phyloP scores from a whole-genome alignment of 2,113 vertebrate genomes.

The Actinemys pallida region DNA sequence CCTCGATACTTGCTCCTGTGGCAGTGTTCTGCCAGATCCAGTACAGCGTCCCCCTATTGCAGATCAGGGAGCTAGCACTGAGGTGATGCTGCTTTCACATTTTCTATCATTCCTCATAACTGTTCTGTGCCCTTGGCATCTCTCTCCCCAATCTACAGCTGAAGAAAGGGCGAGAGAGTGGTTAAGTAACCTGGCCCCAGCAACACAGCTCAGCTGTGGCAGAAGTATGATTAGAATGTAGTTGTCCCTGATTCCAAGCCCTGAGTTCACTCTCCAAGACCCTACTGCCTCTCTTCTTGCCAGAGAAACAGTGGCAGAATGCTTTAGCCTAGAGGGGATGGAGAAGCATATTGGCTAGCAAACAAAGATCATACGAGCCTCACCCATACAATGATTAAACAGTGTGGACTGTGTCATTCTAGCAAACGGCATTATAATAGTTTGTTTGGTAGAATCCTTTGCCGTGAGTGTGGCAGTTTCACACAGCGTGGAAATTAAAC shows the following conservation, averaged over 20 bases:
- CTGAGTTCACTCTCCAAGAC: fast-evolving
- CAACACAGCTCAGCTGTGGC: background rate
- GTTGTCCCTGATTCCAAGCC: background rate
- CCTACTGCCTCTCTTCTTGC: background rate
- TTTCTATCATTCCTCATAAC: background rate
- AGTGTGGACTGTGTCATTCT: background rate
- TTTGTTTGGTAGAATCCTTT: background rate
- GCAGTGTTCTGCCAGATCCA: background rate
- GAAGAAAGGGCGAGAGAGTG: background rate
- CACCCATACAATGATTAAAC: background rate
- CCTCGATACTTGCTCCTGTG: too few species aligned
- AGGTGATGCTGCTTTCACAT: background rate
- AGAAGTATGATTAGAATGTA: background rate
- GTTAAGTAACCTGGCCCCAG: background rate
- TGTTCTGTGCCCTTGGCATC: background rate
- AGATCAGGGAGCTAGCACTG: background rate
- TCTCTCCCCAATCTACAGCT: background rate
- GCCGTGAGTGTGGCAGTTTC: background rate
- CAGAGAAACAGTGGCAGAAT: fast-evolving
- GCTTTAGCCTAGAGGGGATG: background rate
- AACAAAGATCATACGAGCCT: background rate
- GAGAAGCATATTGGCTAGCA: background rate
- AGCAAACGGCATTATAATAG: background rate
- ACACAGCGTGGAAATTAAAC: background rate
- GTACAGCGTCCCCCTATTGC: background rate